Conservation (phyloP, 2,113 vertebrate species). For the Psettodes erumei region DNA sequence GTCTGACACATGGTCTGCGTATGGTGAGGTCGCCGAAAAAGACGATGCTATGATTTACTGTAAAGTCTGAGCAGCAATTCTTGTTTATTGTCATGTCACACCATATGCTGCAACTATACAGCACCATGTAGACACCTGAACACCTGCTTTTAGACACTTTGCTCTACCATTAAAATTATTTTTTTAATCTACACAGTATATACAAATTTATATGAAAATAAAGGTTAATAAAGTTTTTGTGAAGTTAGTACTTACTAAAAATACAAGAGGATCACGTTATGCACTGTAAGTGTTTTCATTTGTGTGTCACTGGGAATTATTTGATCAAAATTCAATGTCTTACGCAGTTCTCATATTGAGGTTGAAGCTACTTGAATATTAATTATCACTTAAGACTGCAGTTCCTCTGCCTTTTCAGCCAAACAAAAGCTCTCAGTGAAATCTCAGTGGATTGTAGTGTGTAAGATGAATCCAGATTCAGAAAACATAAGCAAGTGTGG, state of each 20-base stretch:
- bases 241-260: background rate
- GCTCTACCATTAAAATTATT: too few species aligned
- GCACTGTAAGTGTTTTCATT: background rate
- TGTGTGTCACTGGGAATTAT: background rate
- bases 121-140: background rate
- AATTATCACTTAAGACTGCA: constrained; percentile 14
- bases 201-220: background rate
- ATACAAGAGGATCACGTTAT: background rate
- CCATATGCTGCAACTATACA: constrained; percentile 14
- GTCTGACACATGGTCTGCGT: constrained; percentile 23
- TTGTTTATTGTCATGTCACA: constrained; percentile 25
- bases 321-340: constrained; percentile 13
- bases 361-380: constrained; percentile 34
- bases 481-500: background rate
- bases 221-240: background rate
- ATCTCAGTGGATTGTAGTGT: constrained; percentile 10
- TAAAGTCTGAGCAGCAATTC: constrained; percentile 13
- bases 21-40: constrained; percentile 21
- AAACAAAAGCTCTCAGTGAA: constrained; percentile 15
- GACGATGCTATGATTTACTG: background rate
- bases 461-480: constrained; percentile 4
- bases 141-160: background rate
- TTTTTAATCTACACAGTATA: too few species aligned
- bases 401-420: background rate
- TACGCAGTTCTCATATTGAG: constrained; percentile 11